Evolutionary conservation across 2,797 vertebrate species (phyloP).

Genomic region (Sebastes melanostomus): DNA sequence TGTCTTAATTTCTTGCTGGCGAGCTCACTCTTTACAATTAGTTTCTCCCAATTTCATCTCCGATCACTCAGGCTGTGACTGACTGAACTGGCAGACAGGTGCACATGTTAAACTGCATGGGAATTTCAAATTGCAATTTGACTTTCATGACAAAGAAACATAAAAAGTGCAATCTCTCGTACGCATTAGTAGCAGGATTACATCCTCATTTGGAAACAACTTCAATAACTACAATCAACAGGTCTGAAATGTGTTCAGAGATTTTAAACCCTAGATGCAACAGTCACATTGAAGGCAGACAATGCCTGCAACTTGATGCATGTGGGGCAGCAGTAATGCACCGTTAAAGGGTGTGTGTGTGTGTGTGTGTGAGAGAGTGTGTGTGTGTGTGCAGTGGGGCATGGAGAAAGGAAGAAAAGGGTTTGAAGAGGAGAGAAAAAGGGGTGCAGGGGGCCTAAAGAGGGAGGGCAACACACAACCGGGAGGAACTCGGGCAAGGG

Average conservation of each 20-base stretch:
- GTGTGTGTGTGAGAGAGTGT: slow-evolving; percentile 32
- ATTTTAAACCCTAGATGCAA: slow-evolving; percentile 35
- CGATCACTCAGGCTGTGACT: slow-evolving; percentile 4
- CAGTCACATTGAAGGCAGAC: slow-evolving; percentile 39
- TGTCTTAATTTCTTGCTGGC: not conserved
- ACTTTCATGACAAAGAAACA: slow-evolving; percentile 25
- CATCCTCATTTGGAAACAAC: not conserved
- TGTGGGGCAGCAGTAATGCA: slow-evolving; percentile 49
- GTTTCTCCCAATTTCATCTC: not conserved
- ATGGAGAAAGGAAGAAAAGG: slow-evolving; percentile 69
- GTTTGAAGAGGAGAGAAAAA: slow-evolving; percentile 62
- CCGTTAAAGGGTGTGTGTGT: slow-evolving; percentile 28
- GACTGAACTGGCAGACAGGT: slow-evolving; percentile 22
- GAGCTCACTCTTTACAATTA: not conserved
- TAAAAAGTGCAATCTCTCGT: not conserved
- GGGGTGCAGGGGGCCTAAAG: slow-evolving; percentile 53
- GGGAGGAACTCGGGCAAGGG: slow-evolving; percentile 61
- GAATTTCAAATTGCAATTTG: not conserved
- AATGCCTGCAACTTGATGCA: slow-evolving; percentile 69
- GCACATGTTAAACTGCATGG: slow-evolving; percentile 7
- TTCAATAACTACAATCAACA: slow-evolving; percentile 45
- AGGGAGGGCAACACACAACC: slow-evolving; percentile 67
- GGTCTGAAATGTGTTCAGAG: slow-evolving; percentile 44
- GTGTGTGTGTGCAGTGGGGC: slow-evolving; percentile 60
- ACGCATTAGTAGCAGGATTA: not conserved